phyloP scores from a whole-genome alignment of 2,888 invertebrate species.

The Scrobipalpa atriplicella region DNA sequence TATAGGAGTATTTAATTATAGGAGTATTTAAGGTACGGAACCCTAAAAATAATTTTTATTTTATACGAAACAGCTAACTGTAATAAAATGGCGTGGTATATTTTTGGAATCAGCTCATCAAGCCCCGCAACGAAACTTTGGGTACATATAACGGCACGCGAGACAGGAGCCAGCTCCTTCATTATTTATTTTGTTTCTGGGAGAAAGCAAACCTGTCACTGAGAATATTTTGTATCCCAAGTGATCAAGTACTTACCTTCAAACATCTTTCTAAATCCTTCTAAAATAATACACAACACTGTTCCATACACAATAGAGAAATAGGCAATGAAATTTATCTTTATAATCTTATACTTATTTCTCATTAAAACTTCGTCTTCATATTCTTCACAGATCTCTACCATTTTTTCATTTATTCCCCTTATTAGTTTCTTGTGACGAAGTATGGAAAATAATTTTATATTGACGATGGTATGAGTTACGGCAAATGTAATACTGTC shows the following conservation, averaged over 20 bases:
- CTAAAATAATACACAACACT: slow-evolving; percentile 58
- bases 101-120: too few species aligned
- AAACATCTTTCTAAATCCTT: slow-evolving; percentile 62
- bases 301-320: slow-evolving; percentile 56
- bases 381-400: slow-evolving; percentile 55
- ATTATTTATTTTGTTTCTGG: too few species aligned
- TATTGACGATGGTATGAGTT: slow-evolving; percentile 67
- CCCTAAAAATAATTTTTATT: too few species aligned
- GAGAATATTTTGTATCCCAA: too few species aligned
- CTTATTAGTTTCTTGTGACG: slow-evolving; percentile 57
- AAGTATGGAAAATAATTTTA: slow-evolving; percentile 63
- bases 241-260: slow-evolving; percentile 55
- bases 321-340: slow-evolving; percentile 63
- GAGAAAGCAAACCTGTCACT: too few species aligned
- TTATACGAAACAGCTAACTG: too few species aligned
- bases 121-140: too few species aligned
- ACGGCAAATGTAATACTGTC: slow-evolving; percentile 68
- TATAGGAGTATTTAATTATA: too few species aligned
- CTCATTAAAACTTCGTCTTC: slow-evolving; percentile 56
- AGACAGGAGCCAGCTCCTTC: too few species aligned
- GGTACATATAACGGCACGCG: too few species aligned
- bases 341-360: slow-evolving; percentile 61
- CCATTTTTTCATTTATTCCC: slow-evolving; percentile 57
- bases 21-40: too few species aligned
- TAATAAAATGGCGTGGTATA: too few species aligned